These are phyloP conservation scores for Gymnorhina tibicen DNA, from an alignment of 2,113 vertebrate species.

Conservation along the genomic window DNA sequence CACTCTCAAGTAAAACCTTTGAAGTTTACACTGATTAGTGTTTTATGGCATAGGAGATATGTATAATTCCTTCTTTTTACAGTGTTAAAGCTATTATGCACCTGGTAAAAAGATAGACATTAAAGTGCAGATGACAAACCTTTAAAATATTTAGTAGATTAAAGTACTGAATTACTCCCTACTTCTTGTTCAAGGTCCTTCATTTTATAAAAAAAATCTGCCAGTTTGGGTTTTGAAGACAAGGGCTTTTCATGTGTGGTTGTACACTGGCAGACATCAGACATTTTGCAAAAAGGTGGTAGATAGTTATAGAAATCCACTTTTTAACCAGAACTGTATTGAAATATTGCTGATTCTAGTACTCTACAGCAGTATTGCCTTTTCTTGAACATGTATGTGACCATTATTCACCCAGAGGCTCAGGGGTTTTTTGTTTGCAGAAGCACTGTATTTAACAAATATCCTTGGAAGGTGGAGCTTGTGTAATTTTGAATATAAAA, in stretches of 20 bases:
- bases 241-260: background rate
- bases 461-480: background rate
- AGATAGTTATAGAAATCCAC: background rate
- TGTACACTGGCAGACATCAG: background rate
- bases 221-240: background rate
- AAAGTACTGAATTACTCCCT: slow-evolving; percentile 37
- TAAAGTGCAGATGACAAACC: slow-evolving; percentile 45
- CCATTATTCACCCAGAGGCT: background rate
- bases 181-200: background rate
- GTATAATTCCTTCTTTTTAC: slow-evolving; percentile 33
- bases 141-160: slow-evolving; percentile 49
- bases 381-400: background rate
- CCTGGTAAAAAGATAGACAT: slow-evolving; percentile 39
- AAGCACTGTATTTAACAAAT: background rate
- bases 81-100: slow-evolving; percentile 58
- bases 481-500: background rate
- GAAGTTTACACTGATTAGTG: slow-evolving; percentile 56
- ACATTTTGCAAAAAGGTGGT: background rate
- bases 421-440: accelerated
- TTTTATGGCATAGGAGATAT: slow-evolving; percentile 62
- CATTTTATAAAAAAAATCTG: background rate
- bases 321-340: background rate
- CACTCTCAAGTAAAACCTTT: slow-evolving; percentile 62
- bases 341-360: background rate
- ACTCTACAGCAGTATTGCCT: background rate